Base-by-base conservation (phyloP, 30 jellyfish, hydroid and myxozoan species). In the Hydractinia symbiolongicarpus region DNA sequence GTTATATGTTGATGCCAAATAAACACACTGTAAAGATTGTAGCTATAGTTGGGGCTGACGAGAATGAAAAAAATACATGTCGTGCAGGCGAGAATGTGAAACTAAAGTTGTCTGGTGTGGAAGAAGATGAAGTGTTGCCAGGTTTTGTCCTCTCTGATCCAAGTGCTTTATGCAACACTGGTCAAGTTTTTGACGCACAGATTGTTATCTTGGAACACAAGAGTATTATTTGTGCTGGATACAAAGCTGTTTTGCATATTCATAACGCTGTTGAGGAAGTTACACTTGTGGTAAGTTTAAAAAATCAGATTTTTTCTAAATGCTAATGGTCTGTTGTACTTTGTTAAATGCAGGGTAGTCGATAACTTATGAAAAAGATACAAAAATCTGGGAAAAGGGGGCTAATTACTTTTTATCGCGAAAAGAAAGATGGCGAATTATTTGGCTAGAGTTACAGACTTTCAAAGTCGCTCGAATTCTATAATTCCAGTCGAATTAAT, bases 181-280 rank as follows among this genome's bases (percentile, higher is more conserved):
- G 96, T 19, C 76, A 90, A 30, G 86, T 81, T 9, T 93, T 93
- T 78, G 98, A 93, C 76, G 98, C 98, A 4, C 82, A 95, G 91
- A 90, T 95, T 40, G 97, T 86, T 15, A 76, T 95, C 4, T 78
- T 89, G 10, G 99, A 95, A 77, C 96, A 90, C 86, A 95, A 95
- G 77, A 82, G 95, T 6, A 95, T 95, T 82, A 95, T 95, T 13
- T 89, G 97, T 69, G 96, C 99, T 20, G 99, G 99, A 7, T 89
- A 95, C 85, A 84, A 78, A 51, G 96, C 95, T 20, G 97, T 95
- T 50, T 80, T 95, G 51, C 99, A 95, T 77, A 82, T 95, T 9
- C 99, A 95, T 85, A 95, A 95, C 77, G 97, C 99, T 9, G 97
- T 89, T 5, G 99, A 95, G 64, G 99, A 95, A 67, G 97, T 95